Percentiles rank a stretch among this genome's conserved stretches.
These are phyloP conservation scores for Pan paniscus DNA, from an alignment of 2,113 vertebrate species.

Conservation along the genomic window DNA sequence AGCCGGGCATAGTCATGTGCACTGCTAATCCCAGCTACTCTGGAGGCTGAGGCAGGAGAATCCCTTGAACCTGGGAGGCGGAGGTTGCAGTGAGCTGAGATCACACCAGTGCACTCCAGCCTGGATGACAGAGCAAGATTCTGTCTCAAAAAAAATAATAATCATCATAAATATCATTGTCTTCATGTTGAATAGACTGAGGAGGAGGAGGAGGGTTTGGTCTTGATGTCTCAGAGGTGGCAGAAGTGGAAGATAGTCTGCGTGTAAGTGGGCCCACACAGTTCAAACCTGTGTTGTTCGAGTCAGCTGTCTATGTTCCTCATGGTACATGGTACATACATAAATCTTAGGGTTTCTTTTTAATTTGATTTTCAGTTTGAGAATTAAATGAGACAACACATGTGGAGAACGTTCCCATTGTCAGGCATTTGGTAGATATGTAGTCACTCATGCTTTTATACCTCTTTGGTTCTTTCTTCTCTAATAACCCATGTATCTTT, in stretches of 20 bases:
- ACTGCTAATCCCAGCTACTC: no score
- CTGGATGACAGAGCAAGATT: no score
- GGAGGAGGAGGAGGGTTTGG: neutral
- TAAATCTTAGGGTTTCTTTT: neutral
- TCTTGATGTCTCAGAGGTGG: neutral
- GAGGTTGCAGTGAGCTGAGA: no score
- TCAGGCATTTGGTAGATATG: neutral
- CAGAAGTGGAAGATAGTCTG: neutral
- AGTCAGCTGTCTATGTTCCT: neutral
- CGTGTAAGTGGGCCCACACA: neutral
- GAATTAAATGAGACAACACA: neutral
- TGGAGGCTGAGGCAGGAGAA: no score
- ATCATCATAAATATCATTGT: no score
- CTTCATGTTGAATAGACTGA: neutral
- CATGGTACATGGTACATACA: neutral
- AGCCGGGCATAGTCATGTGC: fast-evolving
- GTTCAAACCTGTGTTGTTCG: neutral
- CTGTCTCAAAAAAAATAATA: no score
- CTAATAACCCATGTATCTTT: neutral
- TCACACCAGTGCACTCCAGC: no score
- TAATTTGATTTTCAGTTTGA: neutral
- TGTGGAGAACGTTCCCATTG: neutral
- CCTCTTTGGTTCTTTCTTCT: neutral
- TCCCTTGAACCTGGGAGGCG: no score
- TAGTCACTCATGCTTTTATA: neutral